A percentile compares a stretch with the other conserved stretches of the same genome.
phyloP scores from a whole-genome alignment of 1,140 invertebrate species.

The Drosophila miranda region DNA sequence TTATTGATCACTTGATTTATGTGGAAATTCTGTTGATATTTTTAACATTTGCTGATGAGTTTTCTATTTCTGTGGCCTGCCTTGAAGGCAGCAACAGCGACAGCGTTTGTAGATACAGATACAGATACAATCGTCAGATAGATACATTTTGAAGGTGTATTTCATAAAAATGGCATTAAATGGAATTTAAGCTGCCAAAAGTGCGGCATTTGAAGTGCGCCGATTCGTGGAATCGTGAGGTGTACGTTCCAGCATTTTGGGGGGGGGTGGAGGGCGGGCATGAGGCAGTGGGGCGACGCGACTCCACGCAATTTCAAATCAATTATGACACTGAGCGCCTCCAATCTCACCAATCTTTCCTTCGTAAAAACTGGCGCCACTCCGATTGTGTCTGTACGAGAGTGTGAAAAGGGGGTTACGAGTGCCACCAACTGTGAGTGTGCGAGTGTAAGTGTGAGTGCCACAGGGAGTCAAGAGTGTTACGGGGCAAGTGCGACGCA shows the following conservation, averaged over 20 bases:
- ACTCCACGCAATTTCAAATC: constrained; percentile 34
- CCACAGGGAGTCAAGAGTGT: no score
- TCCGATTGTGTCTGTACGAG: constrained; percentile 3
- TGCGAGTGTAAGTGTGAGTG: no score
- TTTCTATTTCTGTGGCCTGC: constrained; percentile 59
- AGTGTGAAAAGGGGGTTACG: background rate
- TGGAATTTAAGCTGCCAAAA: constrained; percentile 64
- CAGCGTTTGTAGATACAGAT: constrained; percentile 7
- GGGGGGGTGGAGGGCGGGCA: background rate
- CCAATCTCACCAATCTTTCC: no score
- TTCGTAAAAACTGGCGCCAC: constrained; percentile 27
- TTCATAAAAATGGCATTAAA: constrained; percentile 57
- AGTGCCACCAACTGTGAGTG: no score
- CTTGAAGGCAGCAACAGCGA: constrained; percentile 20
- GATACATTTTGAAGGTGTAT: constrained; percentile 17
- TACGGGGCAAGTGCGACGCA: background rate
- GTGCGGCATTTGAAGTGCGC: constrained; percentile 53
- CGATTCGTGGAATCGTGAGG: constrained; percentile 15
- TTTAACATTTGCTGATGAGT: constrained; percentile 67
- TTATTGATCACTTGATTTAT: constrained; percentile 70
- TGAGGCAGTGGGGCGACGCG: constrained; percentile 1
- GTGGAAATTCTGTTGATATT: constrained; percentile 60
- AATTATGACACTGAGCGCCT: constrained; percentile 40
- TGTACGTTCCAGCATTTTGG: background rate
- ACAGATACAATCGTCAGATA: background rate